These are phyloP conservation scores for Oreochromis mossambicus DNA, from an alignment of 2,797 vertebrate species.

Conservation along the genomic window DNA sequence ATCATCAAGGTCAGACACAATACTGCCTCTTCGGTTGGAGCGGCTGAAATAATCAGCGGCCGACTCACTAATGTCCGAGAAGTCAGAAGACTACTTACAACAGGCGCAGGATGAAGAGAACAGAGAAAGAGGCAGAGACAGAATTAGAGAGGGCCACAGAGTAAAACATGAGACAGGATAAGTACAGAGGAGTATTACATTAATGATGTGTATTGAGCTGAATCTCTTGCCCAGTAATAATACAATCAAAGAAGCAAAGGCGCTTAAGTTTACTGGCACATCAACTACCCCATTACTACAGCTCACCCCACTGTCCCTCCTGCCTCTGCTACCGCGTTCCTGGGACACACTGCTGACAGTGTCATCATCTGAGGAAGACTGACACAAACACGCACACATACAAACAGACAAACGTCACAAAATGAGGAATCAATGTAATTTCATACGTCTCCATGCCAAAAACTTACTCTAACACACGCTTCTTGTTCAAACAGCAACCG, in stretches of 20 bases:
- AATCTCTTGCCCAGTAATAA: background rate
- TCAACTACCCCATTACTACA: conserved; percentile 8
- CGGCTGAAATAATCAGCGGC: conserved; percentile 96
- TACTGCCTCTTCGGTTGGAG: conserved; percentile 88
- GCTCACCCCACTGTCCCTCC: conserved; percentile 88
- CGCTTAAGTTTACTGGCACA: background rate
- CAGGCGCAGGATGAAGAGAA: conserved; percentile 15
- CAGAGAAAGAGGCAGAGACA: conserved; percentile 1
- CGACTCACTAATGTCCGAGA: conserved; percentile 88
- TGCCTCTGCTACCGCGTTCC: conserved; percentile 70
- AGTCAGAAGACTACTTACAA: conserved; percentile 81
- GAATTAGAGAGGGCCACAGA: background rate
- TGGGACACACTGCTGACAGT: conserved; percentile 81
- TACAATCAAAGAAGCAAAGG: background rate
- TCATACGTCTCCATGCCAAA: conserved; percentile 13
- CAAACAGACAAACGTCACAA: background rate
- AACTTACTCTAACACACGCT: background rate
- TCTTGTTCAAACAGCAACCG: background rate
- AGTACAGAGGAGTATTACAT: background rate
- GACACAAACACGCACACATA: conserved; percentile 50
- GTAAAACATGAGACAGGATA: background rate
- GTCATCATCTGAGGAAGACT: conserved; percentile 84
- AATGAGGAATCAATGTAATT: conserved; percentile 15
- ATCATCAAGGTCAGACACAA: conserved; percentile 91
- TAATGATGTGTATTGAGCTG: background rate